phyloP scores from a whole-genome alignment of 2,888 invertebrate genomes.

The Marronus borbonicus region DNA sequence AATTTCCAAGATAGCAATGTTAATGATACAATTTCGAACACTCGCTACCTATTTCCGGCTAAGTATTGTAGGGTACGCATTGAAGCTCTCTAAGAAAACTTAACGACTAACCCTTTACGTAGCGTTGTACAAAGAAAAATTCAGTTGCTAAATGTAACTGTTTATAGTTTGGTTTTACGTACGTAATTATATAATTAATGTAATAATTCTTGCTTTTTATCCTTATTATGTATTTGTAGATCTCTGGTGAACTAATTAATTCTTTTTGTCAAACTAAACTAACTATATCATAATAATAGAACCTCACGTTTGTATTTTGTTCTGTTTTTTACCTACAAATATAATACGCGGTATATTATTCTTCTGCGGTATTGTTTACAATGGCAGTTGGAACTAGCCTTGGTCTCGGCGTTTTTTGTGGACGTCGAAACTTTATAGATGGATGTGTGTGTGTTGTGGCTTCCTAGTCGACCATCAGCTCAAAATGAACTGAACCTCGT shows the following conservation, averaged over 20 bases:
- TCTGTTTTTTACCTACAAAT: constrained; percentile 53
- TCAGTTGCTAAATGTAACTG: constrained; percentile 36
- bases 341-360: constrained; percentile 52
- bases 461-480: constrained; percentile 90
- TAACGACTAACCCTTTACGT: constrained; percentile 27
- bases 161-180: constrained; percentile 29
- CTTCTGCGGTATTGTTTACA: constrained; percentile 55
- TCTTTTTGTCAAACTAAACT: constrained; percentile 57
- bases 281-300: constrained; percentile 54
- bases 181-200: constrained; percentile 6
- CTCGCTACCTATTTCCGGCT: not conserved
- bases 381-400: constrained; percentile 69
- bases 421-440: constrained; percentile 48
- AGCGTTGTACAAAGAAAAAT: constrained; percentile 36
- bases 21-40: not conserved
- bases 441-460: constrained; percentile 44
- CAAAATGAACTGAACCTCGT: constrained; percentile 95
- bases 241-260: constrained; percentile 56
- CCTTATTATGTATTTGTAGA: constrained; percentile 17
- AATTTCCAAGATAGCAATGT: not conserved
- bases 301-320: constrained; percentile 56
- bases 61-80: constrained; percentile 29
- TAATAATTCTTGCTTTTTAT: constrained; percentile 22
- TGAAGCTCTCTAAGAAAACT: constrained; percentile 41
- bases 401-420: constrained; percentile 55